Evolutionary conservation across 1,140 invertebrate species (phyloP).

Genomic region (Carposina sasakii): DNA sequence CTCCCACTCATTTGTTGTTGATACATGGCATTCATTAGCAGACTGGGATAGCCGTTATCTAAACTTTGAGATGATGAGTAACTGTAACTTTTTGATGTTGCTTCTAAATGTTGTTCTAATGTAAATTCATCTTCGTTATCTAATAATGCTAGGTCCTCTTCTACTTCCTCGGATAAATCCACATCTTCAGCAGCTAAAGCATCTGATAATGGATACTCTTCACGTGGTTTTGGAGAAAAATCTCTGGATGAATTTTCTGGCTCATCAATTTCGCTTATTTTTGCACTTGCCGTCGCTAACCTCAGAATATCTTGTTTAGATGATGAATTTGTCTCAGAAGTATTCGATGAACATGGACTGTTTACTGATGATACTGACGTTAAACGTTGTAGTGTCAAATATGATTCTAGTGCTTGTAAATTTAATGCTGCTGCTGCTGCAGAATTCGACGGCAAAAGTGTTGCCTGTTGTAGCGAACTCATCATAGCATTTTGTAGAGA

Average conservation of each 20-base stretch:
- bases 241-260: constrained; percentile 54
- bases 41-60: constrained; percentile 74
- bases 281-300: constrained; percentile 73
- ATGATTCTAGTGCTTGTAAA: constrained; percentile 87
- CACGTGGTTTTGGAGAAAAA: constrained; percentile 64
- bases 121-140: constrained; percentile 74
- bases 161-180: constrained; percentile 75
- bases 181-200: constrained; percentile 74
- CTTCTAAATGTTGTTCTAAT: constrained; percentile 68
- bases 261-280: constrained; percentile 74
- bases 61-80: constrained; percentile 67
- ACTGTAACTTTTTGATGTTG: constrained; percentile 60
- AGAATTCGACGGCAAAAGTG: constrained; percentile 82
- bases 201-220: constrained; percentile 59
- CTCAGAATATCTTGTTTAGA: constrained; percentile 73
- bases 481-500: constrained; percentile 85
- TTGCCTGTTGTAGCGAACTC: constrained; percentile 82
- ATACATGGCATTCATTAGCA: constrained; percentile 76
- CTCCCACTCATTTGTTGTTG: constrained; percentile 71
- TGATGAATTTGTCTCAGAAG: constrained; percentile 43
- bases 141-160: constrained; percentile 74
- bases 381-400: constrained; percentile 84
- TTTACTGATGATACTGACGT: constrained; percentile 71
- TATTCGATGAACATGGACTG: constrained; percentile 44
- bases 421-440: constrained; percentile 85